A percentile compares a stretch with the other conserved stretches of the same genome.
Evolutionary conservation across 2,888 invertebrate genomes (phyloP).

Genomic region (Coenonympha arcania): DNA sequence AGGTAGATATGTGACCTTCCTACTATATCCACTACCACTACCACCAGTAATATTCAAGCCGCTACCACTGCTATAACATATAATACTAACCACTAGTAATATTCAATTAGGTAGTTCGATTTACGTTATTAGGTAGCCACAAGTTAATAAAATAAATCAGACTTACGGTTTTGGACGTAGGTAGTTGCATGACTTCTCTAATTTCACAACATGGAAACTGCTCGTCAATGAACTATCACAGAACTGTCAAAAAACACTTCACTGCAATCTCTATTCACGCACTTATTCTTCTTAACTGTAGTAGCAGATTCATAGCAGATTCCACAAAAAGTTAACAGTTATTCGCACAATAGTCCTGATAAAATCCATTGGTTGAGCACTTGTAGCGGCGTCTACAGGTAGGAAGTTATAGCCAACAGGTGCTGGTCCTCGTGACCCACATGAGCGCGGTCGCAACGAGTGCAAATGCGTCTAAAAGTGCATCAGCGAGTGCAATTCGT

Average conservation of each 20-base stretch:
- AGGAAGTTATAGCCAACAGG: not conserved
- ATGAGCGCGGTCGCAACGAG: slow-evolving; percentile 34
- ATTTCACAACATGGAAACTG: not conserved
- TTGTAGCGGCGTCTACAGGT: not conserved
- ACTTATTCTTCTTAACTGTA: not conserved
- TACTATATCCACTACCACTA: too few relatives aligned
- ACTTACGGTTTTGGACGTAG: not conserved
- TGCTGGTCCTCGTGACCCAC: slow-evolving; percentile 38
- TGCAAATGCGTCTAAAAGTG: slow-evolving; percentile 65
- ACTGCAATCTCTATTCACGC: not conserved
- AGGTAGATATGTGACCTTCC: too few relatives aligned
- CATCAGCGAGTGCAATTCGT: slow-evolving; percentile 73
- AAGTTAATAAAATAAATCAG: not conserved
- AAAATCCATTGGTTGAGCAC: not conserved
- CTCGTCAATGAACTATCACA: not conserved
- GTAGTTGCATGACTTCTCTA: not conserved
- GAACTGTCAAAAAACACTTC: not conserved
- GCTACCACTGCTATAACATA: too few relatives aligned
- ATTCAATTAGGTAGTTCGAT: too few relatives aligned
- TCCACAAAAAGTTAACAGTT: not conserved
- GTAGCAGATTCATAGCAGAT: too few relatives aligned
- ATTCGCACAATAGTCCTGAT: not conserved
- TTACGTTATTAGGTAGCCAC: too few relatives aligned
- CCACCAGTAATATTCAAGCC: too few relatives aligned
- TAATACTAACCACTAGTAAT: too few relatives aligned